Base-by-base conservation (phyloP, 2,888 invertebrate genomes). In the Conus canariensis region DNA sequence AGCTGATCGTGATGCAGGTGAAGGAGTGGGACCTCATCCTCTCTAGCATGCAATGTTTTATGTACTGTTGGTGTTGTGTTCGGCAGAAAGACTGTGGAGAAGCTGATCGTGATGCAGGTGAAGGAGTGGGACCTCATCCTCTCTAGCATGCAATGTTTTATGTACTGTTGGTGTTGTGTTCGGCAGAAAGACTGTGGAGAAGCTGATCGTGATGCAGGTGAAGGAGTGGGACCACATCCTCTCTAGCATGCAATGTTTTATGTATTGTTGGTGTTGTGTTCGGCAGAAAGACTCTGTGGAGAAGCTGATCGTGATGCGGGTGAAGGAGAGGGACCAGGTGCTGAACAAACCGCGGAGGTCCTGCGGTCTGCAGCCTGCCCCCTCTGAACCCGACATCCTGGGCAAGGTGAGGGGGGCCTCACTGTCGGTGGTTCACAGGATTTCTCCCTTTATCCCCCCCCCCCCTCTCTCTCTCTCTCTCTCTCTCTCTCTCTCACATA, bases 321-420 rank as follows among this genome's bases (percentile, higher is more conserved):
- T 92, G 30, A 93, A 91, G 85, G 94, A 95, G 90, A 92, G 94
- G 82, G 95, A 95, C 25, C 92, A 93, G 77, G 70, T 95, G 25
- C 89, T 94, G 70, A 93, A 92, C 22, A 77, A 91, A 58, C 94
- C 94, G 19, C 92, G 96, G 19, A 91, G 96, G 64, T 88, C 93
- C 67, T 96, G 96, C 94, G 93, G 94, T 8, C 93, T 96, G 77
- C 90, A 92, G 30, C 93, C 93, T 0, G 94, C 94, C 14, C 94
- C 95, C 10, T 91, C 92, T n/a, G 95, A 95, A 77, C 92, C 94
- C 8, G 95, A 95, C n/a, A 94, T 96, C n/a, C 90, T 96, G 5
- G 96, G 96, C 25, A 96, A 96, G 94, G 96, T 64, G 64, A 45
- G 45, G 45, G 45, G 45, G 45, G 45, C 45, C 45, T 45, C 95